Base-by-base conservation (phyloP, 2,113 vertebrate species). In the Panurus biarmicus region DNA sequence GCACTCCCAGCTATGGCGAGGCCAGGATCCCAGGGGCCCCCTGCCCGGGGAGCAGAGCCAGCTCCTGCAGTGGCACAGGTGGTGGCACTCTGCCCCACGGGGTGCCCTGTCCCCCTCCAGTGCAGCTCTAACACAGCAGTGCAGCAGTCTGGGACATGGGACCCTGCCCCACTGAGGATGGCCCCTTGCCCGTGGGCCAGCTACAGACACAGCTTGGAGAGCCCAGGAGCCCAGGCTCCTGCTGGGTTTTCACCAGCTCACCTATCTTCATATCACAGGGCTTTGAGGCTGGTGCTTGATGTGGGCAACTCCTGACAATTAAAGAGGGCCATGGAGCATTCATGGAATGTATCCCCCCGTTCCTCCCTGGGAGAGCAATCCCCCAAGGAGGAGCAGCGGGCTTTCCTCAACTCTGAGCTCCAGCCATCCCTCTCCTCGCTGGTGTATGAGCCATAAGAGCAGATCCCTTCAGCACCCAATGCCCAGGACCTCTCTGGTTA, bases 241-340 rank as follows among this genome's bases (percentile, higher is more conserved):
- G 50, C n/a, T 40, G 50, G 35, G 3, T 29, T 61, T 40, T 57
- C 4, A 1, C 12, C 66, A 35, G 22, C 26, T 86, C 5, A 1
- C 11, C 29, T 28, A 21, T 1, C 6, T 28, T 31, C 9, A 1
- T 1, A 0, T 10, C 56, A 7, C 0, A 1, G 50, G 24, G 10
- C 69, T 35, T 42, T 17, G 33, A 13, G 44, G 36, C 19, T 80
- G 24, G 5, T 47, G 25, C 26, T 71, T 42, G 57, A 2, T 1
- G 1, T 36, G 35, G 21, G 14, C 5, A 5, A 2, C 4, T 33
- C 48, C 57, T 29, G 13, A n/a, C 4, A 20, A 10, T 29, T 26
- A 7, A 61, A 50, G 14, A 8, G 24, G 12, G 15, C 25, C 31
- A 3, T 7, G 53, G 40, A 60, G 17, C 51, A n/a, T 18, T 14